These are phyloP conservation scores for Anableps anableps DNA, from an alignment of 2,797 vertebrate species.

Conservation along the genomic window DNA sequence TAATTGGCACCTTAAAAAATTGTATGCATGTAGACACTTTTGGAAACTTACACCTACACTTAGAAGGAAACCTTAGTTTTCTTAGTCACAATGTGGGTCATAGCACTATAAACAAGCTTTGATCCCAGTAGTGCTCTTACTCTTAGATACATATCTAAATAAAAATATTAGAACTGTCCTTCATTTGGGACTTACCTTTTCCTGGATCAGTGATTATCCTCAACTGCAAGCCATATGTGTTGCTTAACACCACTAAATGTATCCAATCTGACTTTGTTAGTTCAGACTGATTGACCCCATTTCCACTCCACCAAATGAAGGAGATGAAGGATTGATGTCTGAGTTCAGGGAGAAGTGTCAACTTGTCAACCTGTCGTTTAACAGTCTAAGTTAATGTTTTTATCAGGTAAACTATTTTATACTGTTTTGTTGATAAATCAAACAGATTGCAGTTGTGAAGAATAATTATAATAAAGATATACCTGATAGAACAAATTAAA, in stretches of 20 bases:
- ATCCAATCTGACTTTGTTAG: background rate
- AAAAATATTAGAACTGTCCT: background rate
- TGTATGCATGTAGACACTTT: no score
- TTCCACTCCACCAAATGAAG: background rate
- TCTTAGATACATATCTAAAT: background rate
- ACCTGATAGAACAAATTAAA: background rate
- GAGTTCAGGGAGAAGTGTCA: background rate
- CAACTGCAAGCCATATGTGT: background rate
- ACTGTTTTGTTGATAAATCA: background rate
- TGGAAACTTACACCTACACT: no score
- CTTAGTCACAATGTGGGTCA: slow-evolving; percentile 21
- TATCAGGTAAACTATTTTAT: background rate
- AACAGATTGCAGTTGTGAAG: background rate
- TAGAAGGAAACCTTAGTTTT: no score
- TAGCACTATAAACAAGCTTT: slow-evolving; percentile 1
- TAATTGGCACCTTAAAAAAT: no score
- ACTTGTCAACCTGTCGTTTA: background rate
- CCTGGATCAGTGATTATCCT: background rate
- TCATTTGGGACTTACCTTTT: background rate
- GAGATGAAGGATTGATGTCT: background rate
- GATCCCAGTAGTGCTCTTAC: background rate
- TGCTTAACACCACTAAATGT: background rate
- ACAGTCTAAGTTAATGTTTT: background rate
- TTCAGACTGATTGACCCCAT: background rate
- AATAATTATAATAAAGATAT: background rate